Evolutionary conservation across 1,140 invertebrate genomes (phyloP), one percentile per base, ranked within the genome.

Genomic region (Scaptomyza pallida): DNA sequence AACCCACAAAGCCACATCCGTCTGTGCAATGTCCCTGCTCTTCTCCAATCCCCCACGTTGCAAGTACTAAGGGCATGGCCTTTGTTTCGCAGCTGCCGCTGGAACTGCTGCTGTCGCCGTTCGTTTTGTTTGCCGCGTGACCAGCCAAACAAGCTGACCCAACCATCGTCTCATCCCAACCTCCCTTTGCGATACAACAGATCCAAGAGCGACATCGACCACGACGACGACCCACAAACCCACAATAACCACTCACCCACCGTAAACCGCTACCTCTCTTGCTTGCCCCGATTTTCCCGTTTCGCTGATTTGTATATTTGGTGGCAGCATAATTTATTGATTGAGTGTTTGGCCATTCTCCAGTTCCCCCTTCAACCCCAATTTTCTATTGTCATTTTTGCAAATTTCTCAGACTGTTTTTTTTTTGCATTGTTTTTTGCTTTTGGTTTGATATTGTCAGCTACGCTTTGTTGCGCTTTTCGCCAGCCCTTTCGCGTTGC

Each of bases 281-380:
- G 8, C 26, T 44, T 47, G 52, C 35, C 64, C 57, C 71, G 59
- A 59, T 43, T 75, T 79, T 19, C 55, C 52, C 59, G 44, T 67
- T 30, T 77, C 62, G 77, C 62, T 88, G 82, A 88, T 88, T 88
- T 86, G 82, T 86, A 82, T 86, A 88, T 86, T 86, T 78, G 74
- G 78, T 78, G 82, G 82, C 74, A 88, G 78, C 82, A 86, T 86
- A 86, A 86, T 86, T 86, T 86, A 86, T 86, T 86, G 81, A 86
- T 86, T 86, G 81, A 86, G 81, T 88, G 81, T 68, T 86, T 85
- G 81, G 68, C 70, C 81, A 85, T 68, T 82, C 50, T 51, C 33
- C 68, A 61, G 72, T 50, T 35, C 13, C 23, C 4, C 23, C 59
- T 30, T n/a, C 30, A 40, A 15, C n/a, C 52, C n/a, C 43, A 21